phyloP scores from a whole-genome alignment of 1,140 invertebrate species.

The Eufriesea mexicana region DNA sequence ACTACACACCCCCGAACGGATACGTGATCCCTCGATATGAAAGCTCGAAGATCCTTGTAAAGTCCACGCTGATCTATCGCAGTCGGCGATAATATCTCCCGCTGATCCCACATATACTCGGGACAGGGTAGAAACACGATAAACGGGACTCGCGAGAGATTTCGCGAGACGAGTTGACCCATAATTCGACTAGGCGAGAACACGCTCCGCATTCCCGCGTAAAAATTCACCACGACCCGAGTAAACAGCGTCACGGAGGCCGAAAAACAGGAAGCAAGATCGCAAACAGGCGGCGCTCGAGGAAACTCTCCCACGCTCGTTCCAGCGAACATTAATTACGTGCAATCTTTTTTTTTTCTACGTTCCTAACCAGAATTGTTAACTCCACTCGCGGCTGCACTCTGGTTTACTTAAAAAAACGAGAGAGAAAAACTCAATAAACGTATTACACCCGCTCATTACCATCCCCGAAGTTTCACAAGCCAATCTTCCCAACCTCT shows the following conservation, averaged over 20 bases:
- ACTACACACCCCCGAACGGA: not conserved
- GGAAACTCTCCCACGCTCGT: not conserved
- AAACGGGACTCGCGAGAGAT: too few relatives aligned
- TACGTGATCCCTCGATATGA: not conserved
- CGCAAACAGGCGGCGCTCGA: not conserved
- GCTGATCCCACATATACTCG: not conserved
- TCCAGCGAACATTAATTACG: not conserved
- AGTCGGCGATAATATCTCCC: not conserved
- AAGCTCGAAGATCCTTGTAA: not conserved
- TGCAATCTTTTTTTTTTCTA: too few relatives aligned
- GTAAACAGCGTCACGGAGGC: too few relatives aligned
- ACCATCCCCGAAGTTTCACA: not conserved
- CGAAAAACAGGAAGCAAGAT: not conserved
- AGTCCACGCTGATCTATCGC: too few relatives aligned
- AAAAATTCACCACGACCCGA: not conserved
- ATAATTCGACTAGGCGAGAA: not conserved
- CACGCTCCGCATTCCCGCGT: too few relatives aligned
- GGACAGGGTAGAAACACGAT: too few relatives aligned
- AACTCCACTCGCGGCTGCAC: not conserved
- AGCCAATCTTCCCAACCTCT: too few relatives aligned
- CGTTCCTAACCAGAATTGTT: not conserved
- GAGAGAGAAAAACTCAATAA: not conserved
- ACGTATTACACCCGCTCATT: not conserved
- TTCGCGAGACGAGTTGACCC: too few relatives aligned
- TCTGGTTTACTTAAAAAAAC: too few relatives aligned